phyloP scores from a whole-genome alignment of 1,140 invertebrate genomes.

The Hyposmocoma kahamanoa region DNA sequence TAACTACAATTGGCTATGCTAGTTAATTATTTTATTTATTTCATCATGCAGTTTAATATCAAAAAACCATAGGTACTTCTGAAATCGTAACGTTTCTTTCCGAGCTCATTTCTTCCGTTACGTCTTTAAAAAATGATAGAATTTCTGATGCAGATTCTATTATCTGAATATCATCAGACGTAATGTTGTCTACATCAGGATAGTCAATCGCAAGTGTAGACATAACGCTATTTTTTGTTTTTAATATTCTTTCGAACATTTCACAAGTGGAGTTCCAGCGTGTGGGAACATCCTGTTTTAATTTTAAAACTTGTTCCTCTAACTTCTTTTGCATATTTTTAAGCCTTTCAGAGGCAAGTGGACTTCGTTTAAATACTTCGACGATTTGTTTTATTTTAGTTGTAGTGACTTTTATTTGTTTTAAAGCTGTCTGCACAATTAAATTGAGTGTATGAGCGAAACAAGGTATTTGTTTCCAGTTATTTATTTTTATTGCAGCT shows the following conservation, averaged over 20 bases:
- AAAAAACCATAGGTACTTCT: too few relatives aligned
- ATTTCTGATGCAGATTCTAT: not conserved
- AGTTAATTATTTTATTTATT: constrained; percentile 2
- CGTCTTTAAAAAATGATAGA: constrained; percentile 8
- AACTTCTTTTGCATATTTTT: constrained; percentile 21
- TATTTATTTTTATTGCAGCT: constrained; percentile 16
- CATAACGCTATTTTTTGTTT: constrained; percentile 27
- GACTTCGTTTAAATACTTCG: constrained; percentile 15
- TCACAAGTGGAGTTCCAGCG: constrained; percentile 39
- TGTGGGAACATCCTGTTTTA: constrained; percentile 35
- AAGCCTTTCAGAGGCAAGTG: constrained; percentile 14
- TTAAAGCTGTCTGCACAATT: constrained; percentile 16
- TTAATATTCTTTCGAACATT: constrained; percentile 28
- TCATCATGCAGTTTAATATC: too few relatives aligned
- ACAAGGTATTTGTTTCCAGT: constrained; percentile 20
- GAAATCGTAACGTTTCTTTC: constrained; percentile 16
- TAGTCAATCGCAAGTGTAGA: constrained; percentile 19
- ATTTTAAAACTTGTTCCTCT: constrained; percentile 19
- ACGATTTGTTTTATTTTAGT: not conserved
- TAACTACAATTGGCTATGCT: too few relatives aligned
- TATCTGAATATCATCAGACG: not conserved
- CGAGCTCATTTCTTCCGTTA: constrained; percentile 12
- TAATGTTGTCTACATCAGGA: constrained; percentile 1
- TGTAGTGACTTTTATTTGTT: not conserved
- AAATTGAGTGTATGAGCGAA: constrained; percentile 26